phyloP scores from a whole-genome alignment of 2,113 vertebrate species.

The Oncorhynchus clarkii region DNA sequence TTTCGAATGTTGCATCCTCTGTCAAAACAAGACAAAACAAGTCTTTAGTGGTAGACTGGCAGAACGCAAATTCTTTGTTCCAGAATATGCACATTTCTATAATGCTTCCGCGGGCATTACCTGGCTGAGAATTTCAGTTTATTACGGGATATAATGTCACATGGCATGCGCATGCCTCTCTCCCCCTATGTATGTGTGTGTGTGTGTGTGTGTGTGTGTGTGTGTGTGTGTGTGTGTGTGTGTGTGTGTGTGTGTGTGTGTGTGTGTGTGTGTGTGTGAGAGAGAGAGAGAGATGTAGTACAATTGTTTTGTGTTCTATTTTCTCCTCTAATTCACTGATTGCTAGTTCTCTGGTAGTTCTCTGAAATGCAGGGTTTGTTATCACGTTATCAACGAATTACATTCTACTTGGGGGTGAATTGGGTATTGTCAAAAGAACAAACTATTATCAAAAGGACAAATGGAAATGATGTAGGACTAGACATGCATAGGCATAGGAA shows the following conservation, averaged over 20 bases:
- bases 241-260: neutral
- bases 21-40: conserved; percentile 8
- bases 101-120: neutral
- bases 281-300: no score
- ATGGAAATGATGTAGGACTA: no score
- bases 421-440: no score
- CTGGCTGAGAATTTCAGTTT: conserved; percentile 26
- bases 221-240: neutral
- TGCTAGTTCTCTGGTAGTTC: no score
- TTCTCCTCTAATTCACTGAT: no score
- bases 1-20: conserved; percentile 21
- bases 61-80: neutral
- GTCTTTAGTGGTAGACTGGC: neutral
- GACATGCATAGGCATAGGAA: no score
- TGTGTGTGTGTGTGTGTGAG: neutral
- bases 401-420: no score
- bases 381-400: no score
- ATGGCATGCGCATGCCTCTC: neutral
- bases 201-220: neutral
- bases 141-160: conserved; percentile 28
- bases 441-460: no score
- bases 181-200: neutral
- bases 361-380: no score
- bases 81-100: neutral
- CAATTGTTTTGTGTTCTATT: no score